Conservation (phyloP, 30 jellyfish, hydroid and myxozoan genomes). For the Rhopilema esculentum region DNA sequence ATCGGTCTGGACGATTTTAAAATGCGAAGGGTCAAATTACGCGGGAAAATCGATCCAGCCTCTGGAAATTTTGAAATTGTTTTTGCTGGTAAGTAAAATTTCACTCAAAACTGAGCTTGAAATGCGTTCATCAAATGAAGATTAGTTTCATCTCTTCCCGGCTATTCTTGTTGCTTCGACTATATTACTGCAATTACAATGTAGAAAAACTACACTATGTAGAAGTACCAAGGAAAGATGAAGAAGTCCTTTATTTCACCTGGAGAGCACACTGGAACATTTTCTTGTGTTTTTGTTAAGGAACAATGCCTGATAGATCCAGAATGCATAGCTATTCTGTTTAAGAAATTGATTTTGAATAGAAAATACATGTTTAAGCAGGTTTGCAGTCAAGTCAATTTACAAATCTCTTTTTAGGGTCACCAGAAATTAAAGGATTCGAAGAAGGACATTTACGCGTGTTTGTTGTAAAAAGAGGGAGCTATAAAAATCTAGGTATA, state of each 20-base stretch:
- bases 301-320: too few relatives aligned
- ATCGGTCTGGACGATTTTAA: conserved; percentile 72
- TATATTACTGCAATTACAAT: too few relatives aligned
- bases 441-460: conserved; percentile 76
- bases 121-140: background rate
- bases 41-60: conserved; percentile 70
- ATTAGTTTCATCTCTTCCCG: background rate
- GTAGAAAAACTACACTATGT: too few relatives aligned
- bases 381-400: too few relatives aligned
- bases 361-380: too few relatives aligned
- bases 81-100: conserved; percentile 74
- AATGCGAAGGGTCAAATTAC: conserved; percentile 62
- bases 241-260: too few relatives aligned
- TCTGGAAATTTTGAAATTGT: conserved; percentile 78
- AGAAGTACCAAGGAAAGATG: too few relatives aligned
- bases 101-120: background rate
- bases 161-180: background rate
- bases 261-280: too few relatives aligned
- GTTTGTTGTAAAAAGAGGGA: conserved; percentile 73
- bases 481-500: conserved; percentile 71
- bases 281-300: too few relatives aligned
- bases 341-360: too few relatives aligned
- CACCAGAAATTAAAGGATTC: conserved; percentile 69
- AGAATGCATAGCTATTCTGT: too few relatives aligned
- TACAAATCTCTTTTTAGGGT: conserved; percentile 43